A percentile compares a stretch with the other conserved stretches of the same genome.
phyloP scores from a whole-genome alignment of 2,113 vertebrate genomes.

The Campylomormyrus numenius region DNA sequence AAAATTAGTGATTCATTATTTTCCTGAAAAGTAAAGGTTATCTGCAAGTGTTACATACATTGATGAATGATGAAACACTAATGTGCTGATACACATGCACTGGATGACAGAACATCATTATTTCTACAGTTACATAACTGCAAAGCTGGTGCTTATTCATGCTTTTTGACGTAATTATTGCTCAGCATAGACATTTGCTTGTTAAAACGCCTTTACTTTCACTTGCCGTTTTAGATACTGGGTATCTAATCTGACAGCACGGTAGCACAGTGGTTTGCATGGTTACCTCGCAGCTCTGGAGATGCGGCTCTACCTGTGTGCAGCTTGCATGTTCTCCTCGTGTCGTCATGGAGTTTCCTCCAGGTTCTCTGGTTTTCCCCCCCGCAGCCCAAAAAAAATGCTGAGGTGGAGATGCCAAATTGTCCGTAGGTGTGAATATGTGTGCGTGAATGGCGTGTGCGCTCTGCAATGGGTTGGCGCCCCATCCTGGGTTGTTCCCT shows the following conservation, averaged over 20 bases:
- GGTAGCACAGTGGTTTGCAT: background rate
- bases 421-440: background rate
- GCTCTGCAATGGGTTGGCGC: background rate
- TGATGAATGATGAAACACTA: background rate
- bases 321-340: background rate
- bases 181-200: background rate
- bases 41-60: background rate
- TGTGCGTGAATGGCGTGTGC: background rate
- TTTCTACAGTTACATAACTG: background rate
- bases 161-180: background rate
- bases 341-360: background rate
- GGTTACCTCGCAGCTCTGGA: background rate
- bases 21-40: background rate
- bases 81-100: background rate
- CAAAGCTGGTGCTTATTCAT: background rate
- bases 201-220: background rate
- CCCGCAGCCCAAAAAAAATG: background rate
- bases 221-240: background rate
- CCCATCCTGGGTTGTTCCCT: background rate
- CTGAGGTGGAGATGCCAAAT: background rate
- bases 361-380: background rate
- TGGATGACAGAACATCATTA: background rate
- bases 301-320: background rate
- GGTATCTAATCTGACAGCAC: background rate
- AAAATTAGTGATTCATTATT: background rate